Evolutionary conservation across 2,797 vertebrate genomes (phyloP).

Genomic region (Phoeniculus purpureus): DNA sequence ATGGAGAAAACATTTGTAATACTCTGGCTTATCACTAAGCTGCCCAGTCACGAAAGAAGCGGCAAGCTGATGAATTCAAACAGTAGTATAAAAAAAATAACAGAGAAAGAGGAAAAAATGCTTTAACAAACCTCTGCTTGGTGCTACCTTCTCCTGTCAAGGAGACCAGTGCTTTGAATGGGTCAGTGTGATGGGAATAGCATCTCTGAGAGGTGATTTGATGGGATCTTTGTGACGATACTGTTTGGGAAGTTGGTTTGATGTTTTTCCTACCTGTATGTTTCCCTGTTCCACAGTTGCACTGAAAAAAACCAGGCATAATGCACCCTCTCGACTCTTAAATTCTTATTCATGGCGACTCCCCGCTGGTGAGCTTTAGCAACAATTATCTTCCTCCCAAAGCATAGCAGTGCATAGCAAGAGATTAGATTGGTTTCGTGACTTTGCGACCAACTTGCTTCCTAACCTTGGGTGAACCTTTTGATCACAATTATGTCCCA

Average conservation of each 20-base stretch:
- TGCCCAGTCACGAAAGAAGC: slow-evolving; percentile 16
- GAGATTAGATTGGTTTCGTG: slow-evolving; percentile 37
- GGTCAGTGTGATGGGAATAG: not conserved
- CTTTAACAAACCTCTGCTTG: not conserved
- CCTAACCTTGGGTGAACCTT: slow-evolving; percentile 7
- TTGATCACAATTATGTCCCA: slow-evolving; percentile 36
- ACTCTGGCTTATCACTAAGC: slow-evolving; percentile 49
- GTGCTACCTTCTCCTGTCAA: not conserved
- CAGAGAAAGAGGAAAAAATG: not conserved
- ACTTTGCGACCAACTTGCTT: slow-evolving; percentile 45
- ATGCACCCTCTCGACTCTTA: not conserved
- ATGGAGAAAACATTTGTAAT: slow-evolving; percentile 41
- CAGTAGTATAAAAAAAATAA: not conserved
- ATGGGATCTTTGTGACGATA: not conserved
- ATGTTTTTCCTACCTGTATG: not conserved
- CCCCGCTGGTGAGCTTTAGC: slow-evolving; percentile 7
- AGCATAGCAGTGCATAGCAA: not conserved
- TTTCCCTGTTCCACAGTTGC: not conserved
- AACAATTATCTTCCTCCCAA: slow-evolving; percentile 29
- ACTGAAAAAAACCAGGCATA: not conserved
- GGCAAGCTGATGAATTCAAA: slow-evolving; percentile 28
- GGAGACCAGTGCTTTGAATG: not conserved
- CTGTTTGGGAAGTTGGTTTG: not conserved
- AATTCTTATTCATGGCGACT: not conserved
- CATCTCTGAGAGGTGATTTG: not conserved